Conservation (phyloP, 2,797 vertebrate species). For the Spatula clypeata region DNA sequence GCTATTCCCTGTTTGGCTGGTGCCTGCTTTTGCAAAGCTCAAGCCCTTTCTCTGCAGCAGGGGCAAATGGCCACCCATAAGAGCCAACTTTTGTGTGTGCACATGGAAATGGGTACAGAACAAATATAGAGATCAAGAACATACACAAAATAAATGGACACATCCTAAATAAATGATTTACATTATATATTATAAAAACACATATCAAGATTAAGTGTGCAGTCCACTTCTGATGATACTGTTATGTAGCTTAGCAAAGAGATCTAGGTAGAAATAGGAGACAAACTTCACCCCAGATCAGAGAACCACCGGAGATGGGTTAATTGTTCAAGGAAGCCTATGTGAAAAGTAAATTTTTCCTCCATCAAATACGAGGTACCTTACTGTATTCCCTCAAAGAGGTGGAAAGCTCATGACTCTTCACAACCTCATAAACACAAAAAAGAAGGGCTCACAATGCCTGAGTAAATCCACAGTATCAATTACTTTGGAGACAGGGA, state of each 20-base stretch:
- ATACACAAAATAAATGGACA: background rate
- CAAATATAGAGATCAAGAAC: background rate
- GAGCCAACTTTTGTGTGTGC: background rate
- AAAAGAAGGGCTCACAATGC: background rate
- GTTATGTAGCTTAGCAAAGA: background rate
- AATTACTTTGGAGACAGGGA: background rate
- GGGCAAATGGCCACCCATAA: fast-evolving
- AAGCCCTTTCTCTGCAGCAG: background rate
- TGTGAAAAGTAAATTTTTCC: too few species aligned
- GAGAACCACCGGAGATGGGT: background rate
- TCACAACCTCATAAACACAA: background rate
- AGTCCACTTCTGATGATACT: fast-evolving
- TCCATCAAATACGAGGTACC: background rate
- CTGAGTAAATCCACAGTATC: background rate
- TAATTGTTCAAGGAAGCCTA: background rate
- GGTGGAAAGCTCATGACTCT: background rate
- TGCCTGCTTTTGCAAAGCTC: background rate
- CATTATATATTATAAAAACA: background rate
- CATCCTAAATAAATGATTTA: background rate
- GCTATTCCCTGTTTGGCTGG: background rate
- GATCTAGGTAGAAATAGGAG: background rate
- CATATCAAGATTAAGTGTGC: background rate
- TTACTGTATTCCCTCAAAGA: background rate
- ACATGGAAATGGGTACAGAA: background rate
- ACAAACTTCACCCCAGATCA: background rate